Base-by-base conservation (phyloP, 2,797 vertebrate genomes). In the Falco cherrug region DNA sequence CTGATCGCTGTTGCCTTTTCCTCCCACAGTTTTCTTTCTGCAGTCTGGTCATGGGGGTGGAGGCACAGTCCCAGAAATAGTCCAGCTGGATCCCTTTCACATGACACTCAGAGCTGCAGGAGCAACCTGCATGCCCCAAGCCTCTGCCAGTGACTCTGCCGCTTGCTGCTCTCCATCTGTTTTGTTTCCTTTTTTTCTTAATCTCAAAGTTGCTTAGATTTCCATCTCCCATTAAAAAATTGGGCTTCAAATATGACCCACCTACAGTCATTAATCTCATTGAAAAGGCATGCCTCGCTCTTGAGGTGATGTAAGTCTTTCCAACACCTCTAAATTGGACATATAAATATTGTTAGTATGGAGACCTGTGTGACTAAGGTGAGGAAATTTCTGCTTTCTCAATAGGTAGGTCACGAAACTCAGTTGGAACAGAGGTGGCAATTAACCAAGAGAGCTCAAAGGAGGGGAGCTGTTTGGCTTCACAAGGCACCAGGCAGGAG, bases 371-470 rank as follows among this genome's bases (percentile, higher is more conserved):
- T 90, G 95, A 95, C 76, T 41, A 19, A 94, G 76, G 83, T 86
- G 88, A 64, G 54, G 87, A 95, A 95, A 88, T 85, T 80, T 60
- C 39, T 81, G 93, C 91, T 96, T 96, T 95, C 96, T 79, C 96
- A 95, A 93, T 1, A 84, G 87, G 79, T 37, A 56, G 57, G 71
- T 63, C 65, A 63, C 0, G 51, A 86, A 90, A 84, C 74, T 92
- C 69, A 12, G 33, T 16, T 18, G 82, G 89, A 81, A 15, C 76
- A 84, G 82, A 93, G 94, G 91, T 90, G 77, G 82, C 67, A 95
- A 93, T 95, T 82, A 91, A 56, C 57, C 69, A 87, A 64, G 24
- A 70, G 45, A 81, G 35, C 89, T 86, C 87, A 2, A 6, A 93
- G 85, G 61, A 87, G 33, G 31, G 47, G 76, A 0, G 4, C 54